phyloP scores from a whole-genome alignment of 2,888 invertebrate genomes.

The Ormyrus thymus region DNA sequence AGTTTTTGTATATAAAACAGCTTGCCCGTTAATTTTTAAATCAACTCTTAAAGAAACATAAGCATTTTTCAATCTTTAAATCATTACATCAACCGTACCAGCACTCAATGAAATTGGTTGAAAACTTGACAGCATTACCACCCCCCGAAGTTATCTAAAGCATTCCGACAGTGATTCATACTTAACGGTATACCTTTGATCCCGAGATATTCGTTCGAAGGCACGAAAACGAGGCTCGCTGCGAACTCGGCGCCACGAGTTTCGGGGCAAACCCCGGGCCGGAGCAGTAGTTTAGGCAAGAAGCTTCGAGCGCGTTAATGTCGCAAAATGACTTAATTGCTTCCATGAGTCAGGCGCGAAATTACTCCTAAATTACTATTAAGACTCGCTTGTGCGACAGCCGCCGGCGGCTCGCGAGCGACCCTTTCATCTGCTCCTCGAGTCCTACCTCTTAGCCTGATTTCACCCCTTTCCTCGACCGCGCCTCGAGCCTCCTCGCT shows the following conservation, averaged over 20 bases:
- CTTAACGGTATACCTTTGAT: constrained; percentile 32
- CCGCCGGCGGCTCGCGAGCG: constrained; percentile 1
- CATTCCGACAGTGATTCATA: constrained; percentile 10
- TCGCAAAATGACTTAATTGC: constrained; percentile 54
- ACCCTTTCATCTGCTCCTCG: constrained; percentile 39
- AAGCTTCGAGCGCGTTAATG: constrained; percentile 34
- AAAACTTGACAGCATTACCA: too few species aligned
- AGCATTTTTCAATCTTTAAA: too few species aligned
- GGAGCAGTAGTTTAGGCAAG: constrained; percentile 15
- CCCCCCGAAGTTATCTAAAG: constrained; percentile 25
- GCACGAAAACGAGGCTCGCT: constrained; percentile 12
- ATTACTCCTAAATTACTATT: constrained; percentile 53
- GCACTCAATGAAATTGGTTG: too few species aligned
- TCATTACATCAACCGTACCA: too few species aligned
- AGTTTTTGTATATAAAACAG: too few species aligned
- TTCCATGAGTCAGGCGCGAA: constrained; percentile 44
- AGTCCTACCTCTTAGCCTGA: constrained; percentile 20
- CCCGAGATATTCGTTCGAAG: background rate
- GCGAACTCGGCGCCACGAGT: background rate
- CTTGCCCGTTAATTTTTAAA: too few species aligned
- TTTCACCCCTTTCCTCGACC: constrained; percentile 43
- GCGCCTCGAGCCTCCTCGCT: constrained; percentile 17
- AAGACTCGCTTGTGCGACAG: constrained; percentile 27
- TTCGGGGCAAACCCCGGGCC: background rate
- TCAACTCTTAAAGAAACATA: too few species aligned